phyloP scores from a whole-genome alignment of 2,113 vertebrate species.

The Urocitellus parryii region DNA sequence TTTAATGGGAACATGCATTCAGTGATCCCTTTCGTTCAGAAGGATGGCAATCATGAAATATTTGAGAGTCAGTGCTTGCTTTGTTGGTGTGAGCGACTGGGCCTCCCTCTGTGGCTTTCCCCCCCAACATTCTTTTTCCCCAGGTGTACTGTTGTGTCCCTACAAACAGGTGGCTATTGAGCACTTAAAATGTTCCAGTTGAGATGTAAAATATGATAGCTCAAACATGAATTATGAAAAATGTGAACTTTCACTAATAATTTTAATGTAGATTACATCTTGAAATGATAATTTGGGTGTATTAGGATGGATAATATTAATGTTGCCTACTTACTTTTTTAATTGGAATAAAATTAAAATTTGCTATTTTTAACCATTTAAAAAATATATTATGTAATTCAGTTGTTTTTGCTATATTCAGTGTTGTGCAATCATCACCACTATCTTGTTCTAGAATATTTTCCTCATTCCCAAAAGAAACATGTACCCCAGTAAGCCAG shows the following conservation, averaged over 20 bases:
- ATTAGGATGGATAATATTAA: background rate
- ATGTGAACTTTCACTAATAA: background rate
- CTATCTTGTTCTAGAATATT: background rate
- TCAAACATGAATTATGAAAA: background rate
- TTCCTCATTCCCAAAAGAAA: background rate
- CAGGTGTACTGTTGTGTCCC: background rate
- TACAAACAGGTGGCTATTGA: background rate
- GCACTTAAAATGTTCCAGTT: background rate
- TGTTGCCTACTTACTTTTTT: background rate
- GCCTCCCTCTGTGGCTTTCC: background rate
- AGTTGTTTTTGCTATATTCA: background rate
- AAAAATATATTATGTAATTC: background rate
- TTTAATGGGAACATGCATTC: background rate
- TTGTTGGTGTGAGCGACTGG: background rate
- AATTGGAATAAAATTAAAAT: background rate
- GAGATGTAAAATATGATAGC: background rate
- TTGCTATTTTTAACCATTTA: background rate
- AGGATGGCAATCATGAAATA: background rate
- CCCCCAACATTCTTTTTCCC: background rate
- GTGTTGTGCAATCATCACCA: no score
- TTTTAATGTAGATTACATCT: background rate
- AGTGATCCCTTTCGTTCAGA: background rate
- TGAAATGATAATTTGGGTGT: background rate
- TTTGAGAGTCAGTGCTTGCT: background rate
- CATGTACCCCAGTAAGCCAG: background rate